phyloP scores from a whole-genome alignment of 2,113 vertebrate genomes.

The cattle (Bos taurus) region DNA sequence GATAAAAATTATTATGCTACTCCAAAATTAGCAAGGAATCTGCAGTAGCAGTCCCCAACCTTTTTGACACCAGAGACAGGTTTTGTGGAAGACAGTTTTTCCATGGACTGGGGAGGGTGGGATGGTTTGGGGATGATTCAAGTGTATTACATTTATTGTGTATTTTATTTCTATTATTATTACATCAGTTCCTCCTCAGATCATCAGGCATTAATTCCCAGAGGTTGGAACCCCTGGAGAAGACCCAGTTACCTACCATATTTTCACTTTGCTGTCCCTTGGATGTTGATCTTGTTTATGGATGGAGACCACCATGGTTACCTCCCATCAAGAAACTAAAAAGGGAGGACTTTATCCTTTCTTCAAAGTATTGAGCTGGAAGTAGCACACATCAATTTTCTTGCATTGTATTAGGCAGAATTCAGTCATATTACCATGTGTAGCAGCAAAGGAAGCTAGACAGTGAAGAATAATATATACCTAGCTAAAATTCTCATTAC shows the following conservation, averaged over 20 bases:
- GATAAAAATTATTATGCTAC: background rate
- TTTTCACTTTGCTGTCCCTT: background rate
- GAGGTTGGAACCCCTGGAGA: background rate
- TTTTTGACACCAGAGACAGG: background rate
- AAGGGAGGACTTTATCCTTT: background rate
- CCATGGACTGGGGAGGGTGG: background rate
- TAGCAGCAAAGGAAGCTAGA: background rate
- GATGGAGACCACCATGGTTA: background rate
- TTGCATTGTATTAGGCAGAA: background rate
- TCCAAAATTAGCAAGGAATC: background rate
- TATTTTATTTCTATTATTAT: background rate
- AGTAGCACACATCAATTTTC: background rate
- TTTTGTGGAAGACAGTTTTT: background rate
- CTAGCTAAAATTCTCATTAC: background rate
- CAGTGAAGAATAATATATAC: background rate
- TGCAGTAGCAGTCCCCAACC: background rate
- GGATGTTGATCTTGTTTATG: background rate
- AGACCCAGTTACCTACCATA: background rate
- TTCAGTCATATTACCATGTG: background rate
- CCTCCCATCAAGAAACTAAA: background rate
- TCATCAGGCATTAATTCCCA: background rate
- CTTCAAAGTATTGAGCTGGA: background rate
- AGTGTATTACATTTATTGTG: background rate
- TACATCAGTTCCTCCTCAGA: background rate
- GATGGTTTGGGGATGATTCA: background rate